A percentile compares a stretch with the other conserved stretches of the same genome.
phyloP scores from a whole-genome alignment of 2,797 vertebrate genomes.

The Rallus crepitans region DNA sequence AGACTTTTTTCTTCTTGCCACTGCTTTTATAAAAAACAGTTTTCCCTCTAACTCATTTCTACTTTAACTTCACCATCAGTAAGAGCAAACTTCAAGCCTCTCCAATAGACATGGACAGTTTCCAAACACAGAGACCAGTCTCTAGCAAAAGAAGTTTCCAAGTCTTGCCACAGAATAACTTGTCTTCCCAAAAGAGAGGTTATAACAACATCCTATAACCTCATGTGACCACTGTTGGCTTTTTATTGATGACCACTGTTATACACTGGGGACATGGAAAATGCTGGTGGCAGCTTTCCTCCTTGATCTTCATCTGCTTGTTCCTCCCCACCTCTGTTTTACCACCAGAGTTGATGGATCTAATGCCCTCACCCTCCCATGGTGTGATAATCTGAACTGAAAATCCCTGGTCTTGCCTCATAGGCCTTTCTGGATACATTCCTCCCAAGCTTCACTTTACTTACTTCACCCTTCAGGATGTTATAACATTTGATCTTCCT shows the following conservation, averaged over 20 bases:
- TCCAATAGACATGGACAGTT: neutral
- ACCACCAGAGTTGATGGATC: neutral
- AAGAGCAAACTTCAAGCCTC: neutral
- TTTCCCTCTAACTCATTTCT: slow-evolving; percentile 17
- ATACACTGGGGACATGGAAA: neutral
- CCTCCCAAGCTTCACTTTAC: neutral
- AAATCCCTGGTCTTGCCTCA: neutral
- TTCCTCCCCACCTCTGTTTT: neutral
- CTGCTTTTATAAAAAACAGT: neutral
- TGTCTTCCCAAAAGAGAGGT: neutral
- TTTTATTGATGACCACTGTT: neutral
- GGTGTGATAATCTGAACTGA: neutral
- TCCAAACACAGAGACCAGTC: neutral
- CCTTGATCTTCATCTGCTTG: neutral
- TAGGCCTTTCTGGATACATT: neutral
- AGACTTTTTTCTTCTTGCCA: slow-evolving; percentile 6
- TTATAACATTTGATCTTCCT: slow-evolving; percentile 43
- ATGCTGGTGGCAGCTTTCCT: neutral
- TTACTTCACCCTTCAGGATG: slow-evolving; percentile 20
- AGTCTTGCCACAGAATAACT: slow-evolving; percentile 6
- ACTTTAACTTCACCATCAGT: neutral
- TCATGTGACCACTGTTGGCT: neutral
- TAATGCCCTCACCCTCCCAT: neutral
- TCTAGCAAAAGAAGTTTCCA: neutral
- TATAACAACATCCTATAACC: neutral